Evolutionary conservation across 2,113 vertebrate genomes (phyloP).

Genomic region (Nothocercus nigrocapillus): DNA sequence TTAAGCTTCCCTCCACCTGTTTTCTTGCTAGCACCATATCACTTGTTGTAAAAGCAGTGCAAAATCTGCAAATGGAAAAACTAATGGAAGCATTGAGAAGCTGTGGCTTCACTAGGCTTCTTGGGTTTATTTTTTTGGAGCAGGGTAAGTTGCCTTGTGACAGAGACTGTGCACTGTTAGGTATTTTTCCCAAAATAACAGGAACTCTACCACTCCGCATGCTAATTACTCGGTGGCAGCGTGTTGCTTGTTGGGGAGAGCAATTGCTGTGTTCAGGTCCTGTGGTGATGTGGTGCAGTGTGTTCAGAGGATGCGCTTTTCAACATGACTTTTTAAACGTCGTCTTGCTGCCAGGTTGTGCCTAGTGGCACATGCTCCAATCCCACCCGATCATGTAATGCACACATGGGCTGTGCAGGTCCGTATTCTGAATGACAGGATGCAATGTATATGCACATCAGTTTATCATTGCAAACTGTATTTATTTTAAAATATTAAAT

Average conservation of each 20-base stretch:
- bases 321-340: accelerated
- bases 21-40: background rate
- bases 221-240: background rate
- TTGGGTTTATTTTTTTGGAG: background rate
- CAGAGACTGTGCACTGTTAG: background rate
- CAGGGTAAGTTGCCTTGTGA: background rate
- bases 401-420: background rate
- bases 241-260: background rate
- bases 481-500: background rate
- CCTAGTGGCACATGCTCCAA: background rate
- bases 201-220: background rate
- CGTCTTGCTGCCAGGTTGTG: background rate
- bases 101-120: background rate
- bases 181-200: background rate
- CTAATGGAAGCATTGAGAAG: background rate
- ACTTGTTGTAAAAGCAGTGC: background rate
- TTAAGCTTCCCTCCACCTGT: background rate
- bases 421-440: background rate
- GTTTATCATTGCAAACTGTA: background rate
- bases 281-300: accelerated
- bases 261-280: background rate
- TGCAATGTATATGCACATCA: background rate
- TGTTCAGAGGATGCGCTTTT: background rate
- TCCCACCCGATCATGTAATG: accelerated
- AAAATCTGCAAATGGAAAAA: background rate